Evolutionary conservation across 2,797 vertebrate species (phyloP), one percentile per base, ranked within the genome.

Genomic region (Neosilurus mollespiculum): DNA sequence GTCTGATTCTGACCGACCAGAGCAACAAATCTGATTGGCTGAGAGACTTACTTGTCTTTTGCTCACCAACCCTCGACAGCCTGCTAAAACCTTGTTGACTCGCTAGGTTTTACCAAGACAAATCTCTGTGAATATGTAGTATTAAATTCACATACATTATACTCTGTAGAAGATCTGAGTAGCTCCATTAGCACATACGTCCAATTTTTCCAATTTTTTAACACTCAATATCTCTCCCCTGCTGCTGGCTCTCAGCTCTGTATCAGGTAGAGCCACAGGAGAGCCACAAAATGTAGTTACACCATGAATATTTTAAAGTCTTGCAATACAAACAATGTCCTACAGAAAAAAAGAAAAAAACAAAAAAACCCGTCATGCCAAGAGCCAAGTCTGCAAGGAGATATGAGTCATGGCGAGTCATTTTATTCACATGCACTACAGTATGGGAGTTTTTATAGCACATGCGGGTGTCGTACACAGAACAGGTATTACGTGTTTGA

Each of bases 231-330:
- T 82, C 77, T 84, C 24, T 81, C n/a, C 54, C 82, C 80, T 70
- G 81, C 87, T 71, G 70, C 70, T 80, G 76, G 72, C 37, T 71
- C 51, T 9, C 4, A 75, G 73, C 22, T 30, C 58, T 51, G 66
- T 70, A 84, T 85, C 71, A 67, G 84, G 76, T 84, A 76, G 62
- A 59, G n/a, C 54, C 82, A 79, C 80, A 67, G 65, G 80, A 81
- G 82, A 81, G 62, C 79, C 49, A 16, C 16, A 58, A 65, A 78
- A 70, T 79, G 78, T 65, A 77, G 83, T 84, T 81, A 61, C 71
- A 82, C 75, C 37, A 86, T 86, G 80, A 85, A 84, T 85, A 85
- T 87, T 87, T 88, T 49, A 87, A 82, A 81, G 59, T 87, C 82
- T 62, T 80, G 81, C 62, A 56, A 78, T 85, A 83, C 78, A 83